Conservation (phyloP, 2,797 vertebrate species). For the Notamacropus eugenii region DNA sequence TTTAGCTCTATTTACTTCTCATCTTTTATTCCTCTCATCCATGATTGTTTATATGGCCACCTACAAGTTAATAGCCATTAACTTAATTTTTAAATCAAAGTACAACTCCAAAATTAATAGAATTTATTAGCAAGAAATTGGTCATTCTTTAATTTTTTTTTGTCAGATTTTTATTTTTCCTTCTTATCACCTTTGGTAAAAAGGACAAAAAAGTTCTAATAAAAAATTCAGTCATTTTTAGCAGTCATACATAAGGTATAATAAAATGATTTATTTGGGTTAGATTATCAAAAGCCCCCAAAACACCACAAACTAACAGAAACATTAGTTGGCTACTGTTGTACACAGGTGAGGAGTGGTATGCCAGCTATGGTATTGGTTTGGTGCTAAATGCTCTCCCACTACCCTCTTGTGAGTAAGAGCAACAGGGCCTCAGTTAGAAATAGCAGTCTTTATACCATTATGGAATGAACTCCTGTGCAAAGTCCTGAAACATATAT, state of each 20-base stretch:
- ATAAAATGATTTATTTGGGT: slow-evolving; percentile 16
- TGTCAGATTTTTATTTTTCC: too few relatives aligned
- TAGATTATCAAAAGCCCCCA: neutral
- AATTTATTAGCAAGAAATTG: neutral
- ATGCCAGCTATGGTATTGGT: neutral
- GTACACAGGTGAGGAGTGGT: neutral
- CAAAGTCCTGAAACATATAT: neutral
- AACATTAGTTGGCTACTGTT: neutral
- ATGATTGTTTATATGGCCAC: neutral
- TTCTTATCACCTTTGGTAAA: neutral
- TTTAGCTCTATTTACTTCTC: slow-evolving; percentile 4
- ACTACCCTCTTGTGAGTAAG: neutral
- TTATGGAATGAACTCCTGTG: neutral
- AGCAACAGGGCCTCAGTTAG: neutral
- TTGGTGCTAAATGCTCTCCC: neutral
- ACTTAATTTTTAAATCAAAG: slow-evolving; percentile 27
- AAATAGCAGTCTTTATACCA: neutral
- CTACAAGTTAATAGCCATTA: neutral
- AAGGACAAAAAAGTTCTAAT: neutral
- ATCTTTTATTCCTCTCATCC: slow-evolving; percentile 36
- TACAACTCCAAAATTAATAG: neutral
- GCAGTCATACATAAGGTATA: neutral
- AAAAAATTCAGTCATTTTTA: slow-evolving; percentile 3
- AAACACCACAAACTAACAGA: neutral
- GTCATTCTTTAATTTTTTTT: neutral